These are phyloP conservation scores for Macroramphosus scolopax DNA, from an alignment of 2,797 vertebrate species.

Conservation along the genomic window DNA sequence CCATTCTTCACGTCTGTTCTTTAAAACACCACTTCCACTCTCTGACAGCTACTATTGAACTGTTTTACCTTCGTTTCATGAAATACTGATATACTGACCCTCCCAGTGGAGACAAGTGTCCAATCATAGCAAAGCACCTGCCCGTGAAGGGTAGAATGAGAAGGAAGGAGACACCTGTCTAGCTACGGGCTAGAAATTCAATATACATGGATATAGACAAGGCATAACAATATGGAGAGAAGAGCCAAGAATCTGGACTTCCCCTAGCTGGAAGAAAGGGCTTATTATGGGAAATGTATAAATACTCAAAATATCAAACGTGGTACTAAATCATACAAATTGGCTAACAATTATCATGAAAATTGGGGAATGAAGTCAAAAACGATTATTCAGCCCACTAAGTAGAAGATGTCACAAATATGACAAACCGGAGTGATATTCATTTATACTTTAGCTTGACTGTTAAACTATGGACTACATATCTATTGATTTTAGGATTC, in stretches of 20 bases:
- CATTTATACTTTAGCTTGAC: no score
- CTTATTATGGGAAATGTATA: no score
- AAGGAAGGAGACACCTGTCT: slow-evolving; percentile 12
- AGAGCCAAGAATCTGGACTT: slow-evolving; percentile 3
- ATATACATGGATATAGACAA: slow-evolving; percentile 22
- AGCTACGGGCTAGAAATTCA: slow-evolving; percentile 34
- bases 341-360: no score
- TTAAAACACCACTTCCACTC: slow-evolving; percentile 17
- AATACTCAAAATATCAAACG: no score
- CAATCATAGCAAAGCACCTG: slow-evolving; percentile 48
- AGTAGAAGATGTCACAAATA: no score
- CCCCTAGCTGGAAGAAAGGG: neutral
- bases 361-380: no score
- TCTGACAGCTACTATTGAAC: slow-evolving; percentile 12
- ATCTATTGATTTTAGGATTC: no score
- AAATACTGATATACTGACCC: slow-evolving; percentile 54
- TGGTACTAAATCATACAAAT: no score
- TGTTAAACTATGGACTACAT: no score
- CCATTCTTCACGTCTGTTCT: slow-evolving; percentile 48
- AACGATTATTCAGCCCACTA: no score
- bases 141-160: slow-evolving; percentile 22
- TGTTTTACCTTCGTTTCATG: slow-evolving; percentile 29
- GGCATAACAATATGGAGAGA: neutral
- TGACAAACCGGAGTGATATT: no score
- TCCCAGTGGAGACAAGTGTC: slow-evolving; percentile 45